Evolutionary conservation across 2,797 vertebrate genomes (phyloP), one percentile per base, ranked within the genome.

Genomic region (Sparus aurata): DNA sequence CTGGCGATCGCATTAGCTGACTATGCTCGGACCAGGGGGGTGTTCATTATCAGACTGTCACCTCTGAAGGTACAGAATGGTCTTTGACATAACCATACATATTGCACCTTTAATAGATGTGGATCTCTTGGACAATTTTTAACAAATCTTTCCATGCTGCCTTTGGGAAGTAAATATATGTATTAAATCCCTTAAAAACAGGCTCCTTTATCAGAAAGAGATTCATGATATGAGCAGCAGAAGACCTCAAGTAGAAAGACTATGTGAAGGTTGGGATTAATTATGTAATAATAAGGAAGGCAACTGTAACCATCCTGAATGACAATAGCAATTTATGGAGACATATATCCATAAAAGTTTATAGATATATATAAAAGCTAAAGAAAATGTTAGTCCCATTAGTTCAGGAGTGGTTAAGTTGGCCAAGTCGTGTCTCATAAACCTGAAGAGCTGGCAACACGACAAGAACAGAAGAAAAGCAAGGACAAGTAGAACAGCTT

Each of bases 141-240:
- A 66, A 30, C 0, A 11, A n/a, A 59, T 52, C 23, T 34, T 63
- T 25, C 25, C 12, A 17, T 16, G 43, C 18, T 53, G 54, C 4
- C 38, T 16, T 53, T 63, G 9, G 22, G 16, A 65, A 73, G 53
- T 30, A 38, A 62, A 65, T 60, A 0, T 10, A 57, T 53, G 60
- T 38, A 22, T 22, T 41, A 2, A 54, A 49, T 47, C 7, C 30
- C 59, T 25, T 58, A 66, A 75, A 61, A 53, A 69, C 17, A 69
- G 45, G 46, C 2, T 57, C 17, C 58, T 0, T 43, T 25, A 50
- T 46, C 16, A 80, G 60, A 18, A 3, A 5, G 27, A 55, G 53
- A 84, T 82, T 54, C 86, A 85, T 80, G 79, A 62, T 49, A n/a
- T 46, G 61, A 66, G 58, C 41, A 63, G 59, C 8, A 5, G 25